phyloP scores from a whole-genome alignment of 2,113 vertebrate species.

The Solenodon paradoxus region DNA sequence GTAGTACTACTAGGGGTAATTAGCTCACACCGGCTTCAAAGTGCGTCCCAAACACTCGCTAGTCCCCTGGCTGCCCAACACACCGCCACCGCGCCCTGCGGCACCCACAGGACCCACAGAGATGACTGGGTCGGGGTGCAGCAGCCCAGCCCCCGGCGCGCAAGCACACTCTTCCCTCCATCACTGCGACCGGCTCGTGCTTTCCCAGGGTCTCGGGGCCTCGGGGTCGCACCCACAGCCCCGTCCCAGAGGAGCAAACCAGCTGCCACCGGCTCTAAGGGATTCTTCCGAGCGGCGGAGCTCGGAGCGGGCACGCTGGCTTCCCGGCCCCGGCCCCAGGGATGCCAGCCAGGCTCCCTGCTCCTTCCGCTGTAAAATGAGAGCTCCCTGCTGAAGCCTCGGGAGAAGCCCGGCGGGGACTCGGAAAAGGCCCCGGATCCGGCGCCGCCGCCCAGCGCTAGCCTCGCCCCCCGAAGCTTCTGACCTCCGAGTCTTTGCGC shows the following conservation, averaged over 20 bases:
- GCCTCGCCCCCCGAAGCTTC: slow-evolving; percentile 63
- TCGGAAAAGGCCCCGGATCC: background rate
- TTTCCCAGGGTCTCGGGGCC: background rate
- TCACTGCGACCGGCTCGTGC: too few relatives aligned
- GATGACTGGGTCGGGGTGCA: background rate
- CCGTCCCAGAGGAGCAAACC: background rate
- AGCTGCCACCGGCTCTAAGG: background rate
- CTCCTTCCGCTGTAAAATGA: background rate
- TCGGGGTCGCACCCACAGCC: background rate
- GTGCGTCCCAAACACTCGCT: background rate
- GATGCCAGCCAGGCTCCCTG: background rate
- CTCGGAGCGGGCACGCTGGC: background rate
- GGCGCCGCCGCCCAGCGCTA: background rate
- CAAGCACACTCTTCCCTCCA: too few relatives aligned
- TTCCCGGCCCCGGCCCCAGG: background rate
- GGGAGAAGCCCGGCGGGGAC: background rate
- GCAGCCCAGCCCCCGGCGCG: background rate
- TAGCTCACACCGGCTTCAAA: background rate
- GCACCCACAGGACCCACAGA: too few relatives aligned
- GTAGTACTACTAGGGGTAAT: background rate
- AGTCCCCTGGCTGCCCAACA: background rate
- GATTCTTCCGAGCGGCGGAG: background rate
- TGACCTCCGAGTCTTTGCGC: slow-evolving; percentile 96
- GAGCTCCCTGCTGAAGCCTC: background rate
- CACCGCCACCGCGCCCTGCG: background rate